These are phyloP conservation scores for Hycleus cichorii DNA, from an alignment of 1,140 invertebrate species.

Conservation along the genomic window DNA sequence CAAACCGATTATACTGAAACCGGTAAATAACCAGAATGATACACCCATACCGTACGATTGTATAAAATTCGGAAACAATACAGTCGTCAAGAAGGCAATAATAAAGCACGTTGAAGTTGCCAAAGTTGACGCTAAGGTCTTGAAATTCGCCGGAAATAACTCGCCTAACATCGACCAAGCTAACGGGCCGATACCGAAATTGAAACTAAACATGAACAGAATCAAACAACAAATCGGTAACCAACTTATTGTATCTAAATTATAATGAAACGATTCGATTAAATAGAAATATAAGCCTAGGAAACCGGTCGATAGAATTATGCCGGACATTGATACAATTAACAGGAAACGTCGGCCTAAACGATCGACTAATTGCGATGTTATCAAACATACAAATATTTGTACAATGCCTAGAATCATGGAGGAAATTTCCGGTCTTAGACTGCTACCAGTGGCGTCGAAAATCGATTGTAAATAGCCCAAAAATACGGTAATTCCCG, in stretches of 20 bases:
- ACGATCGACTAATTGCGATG: neutral
- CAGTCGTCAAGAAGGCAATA: neutral
- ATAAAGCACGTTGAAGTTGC: neutral
- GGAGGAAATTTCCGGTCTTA: conserved; percentile 49
- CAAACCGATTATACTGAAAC: conserved; percentile 50
- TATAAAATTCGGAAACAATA: conserved; percentile 3
- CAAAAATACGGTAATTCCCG: conserved; percentile 72
- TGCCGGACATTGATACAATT: neutral
- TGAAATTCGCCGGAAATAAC: conserved; percentile 48
- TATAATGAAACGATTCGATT: neutral
- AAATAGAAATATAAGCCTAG: conserved; percentile 8
- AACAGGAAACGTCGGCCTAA: neutral
- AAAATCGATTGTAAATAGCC: conserved; percentile 73
- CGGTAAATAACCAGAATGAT: conserved; percentile 32
- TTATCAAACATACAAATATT: conserved; percentile 39
- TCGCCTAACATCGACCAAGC: conserved; percentile 71
- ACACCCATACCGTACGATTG: neutral
- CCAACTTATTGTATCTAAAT: conserved; percentile 1
- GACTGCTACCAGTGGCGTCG: conserved; percentile 47
- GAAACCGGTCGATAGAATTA: neutral
- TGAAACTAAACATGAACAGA: conserved; percentile 2
- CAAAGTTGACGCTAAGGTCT: neutral
- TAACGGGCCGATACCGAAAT: conserved; percentile 52
- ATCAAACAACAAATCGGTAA: conserved; percentile 7
- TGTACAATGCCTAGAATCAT: conserved; percentile 70